These are phyloP conservation scores for Drosophila niveifrons DNA, from an alignment of 2,888 invertebrate species.

Conservation along the genomic window DNA sequence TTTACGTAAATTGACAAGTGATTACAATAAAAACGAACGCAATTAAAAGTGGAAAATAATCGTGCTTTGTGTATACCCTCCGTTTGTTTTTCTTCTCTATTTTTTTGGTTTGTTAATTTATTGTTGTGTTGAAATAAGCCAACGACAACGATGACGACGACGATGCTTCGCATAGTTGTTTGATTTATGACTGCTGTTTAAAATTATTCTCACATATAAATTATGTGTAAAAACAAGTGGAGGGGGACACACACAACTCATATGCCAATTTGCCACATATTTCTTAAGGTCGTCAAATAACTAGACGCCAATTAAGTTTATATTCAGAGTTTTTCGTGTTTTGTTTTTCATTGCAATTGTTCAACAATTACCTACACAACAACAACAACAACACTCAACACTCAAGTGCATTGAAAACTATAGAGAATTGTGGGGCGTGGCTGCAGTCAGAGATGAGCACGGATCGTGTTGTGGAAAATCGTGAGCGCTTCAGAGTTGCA, in stretches of 20 bases:
- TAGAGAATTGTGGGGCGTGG: constrained; percentile 38
- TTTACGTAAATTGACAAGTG: constrained; percentile 49
- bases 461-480: constrained; percentile 17
- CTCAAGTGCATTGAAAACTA: constrained; percentile 56
- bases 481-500: constrained; percentile 5
- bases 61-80: constrained; percentile 34
- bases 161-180: constrained; percentile 54
- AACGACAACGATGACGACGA: too few relatives aligned
- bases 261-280: constrained; percentile 64
- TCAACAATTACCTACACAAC: constrained; percentile 48
- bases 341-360: constrained; percentile 19
- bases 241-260: constrained; percentile 19
- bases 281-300: constrained; percentile 73
- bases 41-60: constrained; percentile 43
- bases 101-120: constrained; percentile 29
- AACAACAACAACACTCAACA: neutral
- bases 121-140: constrained; percentile 49
- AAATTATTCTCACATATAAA: constrained; percentile 51
- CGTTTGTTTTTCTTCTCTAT: constrained; percentile 1
- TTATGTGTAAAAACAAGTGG: constrained; percentile 25
- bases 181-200: constrained; percentile 61
- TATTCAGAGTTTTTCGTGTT: constrained; percentile 39
- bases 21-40: constrained; percentile 45
- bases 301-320: constrained; percentile 64
- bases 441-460: constrained; percentile 25